Evolutionary conservation across 2,888 invertebrate genomes (phyloP).

Genomic region (Glyphotaelius pellucidus): DNA sequence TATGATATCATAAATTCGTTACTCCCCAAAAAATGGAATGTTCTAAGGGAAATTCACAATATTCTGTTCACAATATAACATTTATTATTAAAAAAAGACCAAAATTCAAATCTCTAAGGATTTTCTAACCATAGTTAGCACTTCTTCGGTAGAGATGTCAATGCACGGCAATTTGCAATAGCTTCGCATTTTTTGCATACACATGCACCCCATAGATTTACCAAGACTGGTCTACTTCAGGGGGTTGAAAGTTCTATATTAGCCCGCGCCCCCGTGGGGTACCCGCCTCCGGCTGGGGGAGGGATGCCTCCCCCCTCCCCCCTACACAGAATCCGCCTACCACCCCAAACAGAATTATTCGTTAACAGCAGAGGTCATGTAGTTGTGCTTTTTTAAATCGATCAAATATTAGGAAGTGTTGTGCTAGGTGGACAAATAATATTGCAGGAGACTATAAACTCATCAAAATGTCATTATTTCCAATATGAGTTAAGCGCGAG

Average conservation of each 20-base stretch:
- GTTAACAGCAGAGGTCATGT: slow-evolving; percentile 50
- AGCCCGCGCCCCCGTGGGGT: slow-evolving; percentile 55
- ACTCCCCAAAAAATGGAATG: background rate
- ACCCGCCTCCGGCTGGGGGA: slow-evolving; percentile 47
- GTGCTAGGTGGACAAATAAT: background rate
- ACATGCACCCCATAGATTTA: slow-evolving; percentile 9
- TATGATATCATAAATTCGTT: background rate
- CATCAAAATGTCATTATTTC: background rate
- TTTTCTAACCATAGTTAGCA: background rate
- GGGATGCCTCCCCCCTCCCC: slow-evolving; percentile 35
- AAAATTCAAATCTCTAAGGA: background rate
- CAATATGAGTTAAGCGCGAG: background rate
- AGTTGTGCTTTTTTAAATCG: slow-evolving; percentile 36
- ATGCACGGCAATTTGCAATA: background rate
- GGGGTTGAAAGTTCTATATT: slow-evolving; percentile 58
- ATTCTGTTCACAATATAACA: too few relatives aligned
- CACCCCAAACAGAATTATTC: slow-evolving; percentile 8
- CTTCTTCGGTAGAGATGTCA: background rate
- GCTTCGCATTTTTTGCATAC: slow-evolving; percentile 23
- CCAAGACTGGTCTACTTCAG: slow-evolving; percentile 42
- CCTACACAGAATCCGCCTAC: slow-evolving; percentile 35
- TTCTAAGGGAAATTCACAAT: background rate
- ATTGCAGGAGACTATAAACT: background rate
- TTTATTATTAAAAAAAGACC: background rate
- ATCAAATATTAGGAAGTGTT: slow-evolving; percentile 23